A percentile compares a stretch with the other conserved stretches of the same genome.
Evolutionary conservation across 2,113 vertebrate genomes (phyloP).

Genomic region (Budorcas taxicolor): DNA sequence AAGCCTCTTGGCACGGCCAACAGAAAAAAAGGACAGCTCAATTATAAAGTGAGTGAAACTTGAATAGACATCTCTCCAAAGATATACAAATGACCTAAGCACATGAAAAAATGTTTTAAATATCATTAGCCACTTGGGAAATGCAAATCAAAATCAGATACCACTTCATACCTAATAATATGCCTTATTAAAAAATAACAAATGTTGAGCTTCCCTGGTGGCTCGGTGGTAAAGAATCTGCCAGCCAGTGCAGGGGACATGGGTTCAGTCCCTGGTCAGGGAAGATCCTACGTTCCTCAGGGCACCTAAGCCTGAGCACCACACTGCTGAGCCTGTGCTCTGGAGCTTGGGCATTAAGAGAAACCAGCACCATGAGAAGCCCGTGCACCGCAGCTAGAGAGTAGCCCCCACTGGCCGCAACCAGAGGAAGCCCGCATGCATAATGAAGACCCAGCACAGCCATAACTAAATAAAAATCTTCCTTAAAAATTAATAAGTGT

Average conservation of each 20-base stretch:
- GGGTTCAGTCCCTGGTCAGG: neutral
- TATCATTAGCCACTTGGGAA: neutral
- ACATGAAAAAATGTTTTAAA: neutral
- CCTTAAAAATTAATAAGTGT: neutral
- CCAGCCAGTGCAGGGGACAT: neutral
- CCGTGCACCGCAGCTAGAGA: neutral
- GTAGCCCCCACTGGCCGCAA: neutral
- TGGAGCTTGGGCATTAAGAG: neutral
- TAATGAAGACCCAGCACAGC: neutral
- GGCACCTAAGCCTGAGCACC: neutral
- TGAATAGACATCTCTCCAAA: neutral
- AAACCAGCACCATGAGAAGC: neutral
- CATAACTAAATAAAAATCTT: neutral
- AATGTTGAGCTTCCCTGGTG: neutral
- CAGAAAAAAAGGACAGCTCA: neutral
- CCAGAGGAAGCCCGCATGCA: rapidly evolving
- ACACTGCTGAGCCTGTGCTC: neutral
- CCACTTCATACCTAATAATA: neutral
- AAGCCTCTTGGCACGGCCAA: neutral
- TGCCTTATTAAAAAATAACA: neutral
- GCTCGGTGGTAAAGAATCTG: neutral
- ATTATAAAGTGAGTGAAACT: neutral
- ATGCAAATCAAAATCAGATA: neutral
- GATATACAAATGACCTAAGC: neutral
- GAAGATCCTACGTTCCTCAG: neutral